Conservation (phyloP, 2,888 invertebrate genomes). For the Caenorhabditis virilis region DNA sequence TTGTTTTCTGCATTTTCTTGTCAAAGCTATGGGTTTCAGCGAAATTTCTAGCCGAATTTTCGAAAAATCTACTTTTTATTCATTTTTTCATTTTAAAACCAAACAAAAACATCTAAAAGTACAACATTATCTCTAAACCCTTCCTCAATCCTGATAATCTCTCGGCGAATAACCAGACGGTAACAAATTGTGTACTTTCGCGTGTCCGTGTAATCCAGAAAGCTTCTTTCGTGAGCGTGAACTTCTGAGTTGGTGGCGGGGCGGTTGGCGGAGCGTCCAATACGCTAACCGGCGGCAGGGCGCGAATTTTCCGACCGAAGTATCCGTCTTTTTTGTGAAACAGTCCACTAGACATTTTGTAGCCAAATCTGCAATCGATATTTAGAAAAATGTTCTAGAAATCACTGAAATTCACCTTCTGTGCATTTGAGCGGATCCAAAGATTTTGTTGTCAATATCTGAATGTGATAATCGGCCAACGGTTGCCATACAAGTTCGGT, state of each 20-base stretch:
- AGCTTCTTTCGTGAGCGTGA: conserved; percentile 59
- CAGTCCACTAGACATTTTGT: conserved; percentile 65
- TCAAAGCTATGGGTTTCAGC: too few relatives aligned
- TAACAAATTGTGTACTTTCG: conserved; percentile 58
- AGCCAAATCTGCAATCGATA: conserved; percentile 55
- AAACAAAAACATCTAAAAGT: too few relatives aligned
- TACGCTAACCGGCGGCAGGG: conserved; percentile 63
- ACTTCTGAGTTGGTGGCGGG: conserved; percentile 52
- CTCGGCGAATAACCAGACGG: conserved; percentile 53
- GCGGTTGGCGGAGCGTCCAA: conserved; percentile 53
- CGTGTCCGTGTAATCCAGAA: conserved; percentile 54
- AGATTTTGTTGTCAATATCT: conserved; percentile 60
- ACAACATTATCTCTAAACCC: too few relatives aligned
- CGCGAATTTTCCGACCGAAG: conserved; percentile 60
- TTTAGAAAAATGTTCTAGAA: conserved; percentile 1
- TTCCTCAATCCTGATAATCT: too few relatives aligned
- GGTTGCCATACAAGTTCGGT: conserved; percentile 64
- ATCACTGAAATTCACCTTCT: conserved; percentile 35
- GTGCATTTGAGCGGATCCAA: conserved; percentile 67
- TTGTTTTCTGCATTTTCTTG: too few relatives aligned
- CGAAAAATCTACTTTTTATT: too few relatives aligned
- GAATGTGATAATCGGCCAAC: conserved; percentile 64
- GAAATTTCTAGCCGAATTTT: too few relatives aligned
- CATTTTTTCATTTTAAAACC: too few relatives aligned
- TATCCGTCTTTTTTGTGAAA: conserved; percentile 67